Evolutionary conservation across 2,797 vertebrate genomes (phyloP), one percentile per base, ranked within the genome.

Genomic region (Channa striata): DNA sequence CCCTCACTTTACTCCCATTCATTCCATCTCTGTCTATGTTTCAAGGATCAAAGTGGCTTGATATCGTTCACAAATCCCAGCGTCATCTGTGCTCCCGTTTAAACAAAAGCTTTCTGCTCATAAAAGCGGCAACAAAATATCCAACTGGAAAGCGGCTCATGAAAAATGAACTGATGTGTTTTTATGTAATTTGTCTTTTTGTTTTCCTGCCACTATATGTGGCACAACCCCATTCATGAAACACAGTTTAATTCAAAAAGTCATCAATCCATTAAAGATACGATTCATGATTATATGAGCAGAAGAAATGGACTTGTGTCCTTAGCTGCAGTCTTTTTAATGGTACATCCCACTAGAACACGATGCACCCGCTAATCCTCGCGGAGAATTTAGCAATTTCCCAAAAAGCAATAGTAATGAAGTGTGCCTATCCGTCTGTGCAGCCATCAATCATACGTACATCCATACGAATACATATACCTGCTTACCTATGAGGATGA

Each of bases 401-500:
- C 50, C 19, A 47, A 64, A 70, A 69, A 69, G 59, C 62, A 74
- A 54, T 69, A 65, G 37, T 60, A 72, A 81, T 78, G 25, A 86
- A 78, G 42, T 61, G 51, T 63, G 52, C 52, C 51, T 40, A 49
- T 77, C 72, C 56, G 59, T 66, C 19, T 30, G 11, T 59, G 52
- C 4, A 30, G 23, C 25, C 56, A 75, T 86, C 49, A 2, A 50
- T 83, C 65, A 81, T 33, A 7, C 62, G 53, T 76, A 39, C 52
- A 53, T 66, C 23, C 49, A 68, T 64, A 63, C 43, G 21, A 73
- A 64, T 49, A 13, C 25, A 51, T 66, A 51, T 70, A 52, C 72
- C 53, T 62, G 42, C 96, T 97, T 94, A 99, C 98, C 98, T 1
- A 99, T 94, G 60, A 99, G 96, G 54, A 99, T 99, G 89, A 99